Evolutionary conservation across 2,113 vertebrate genomes (phyloP).

Genomic region (Pituophis catenifer): DNA sequence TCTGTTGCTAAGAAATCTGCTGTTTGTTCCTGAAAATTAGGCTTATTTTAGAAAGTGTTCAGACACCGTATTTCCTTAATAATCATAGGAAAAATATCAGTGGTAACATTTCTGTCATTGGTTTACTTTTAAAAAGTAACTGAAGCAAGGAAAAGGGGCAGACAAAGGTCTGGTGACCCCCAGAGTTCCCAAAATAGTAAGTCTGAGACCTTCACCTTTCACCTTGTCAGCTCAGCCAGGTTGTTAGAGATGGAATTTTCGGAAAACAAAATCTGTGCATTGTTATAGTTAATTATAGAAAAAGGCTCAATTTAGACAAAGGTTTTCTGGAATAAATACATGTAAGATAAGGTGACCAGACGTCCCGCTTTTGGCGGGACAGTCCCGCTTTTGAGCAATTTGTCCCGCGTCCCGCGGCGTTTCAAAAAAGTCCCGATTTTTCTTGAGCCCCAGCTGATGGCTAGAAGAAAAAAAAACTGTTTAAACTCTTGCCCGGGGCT

Average conservation of each 20-base stretch:
- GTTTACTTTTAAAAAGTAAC: background rate
- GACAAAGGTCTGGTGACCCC: background rate
- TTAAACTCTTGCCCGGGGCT: too few relatives aligned
- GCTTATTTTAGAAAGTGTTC: background rate
- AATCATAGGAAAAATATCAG: background rate
- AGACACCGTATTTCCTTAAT: background rate
- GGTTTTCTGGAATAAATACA: background rate
- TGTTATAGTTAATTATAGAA: background rate
- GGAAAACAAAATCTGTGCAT: background rate
- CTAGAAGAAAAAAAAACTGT: too few relatives aligned
- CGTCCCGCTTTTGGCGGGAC: too few relatives aligned
- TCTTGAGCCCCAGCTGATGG: too few relatives aligned
- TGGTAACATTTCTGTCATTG: background rate
- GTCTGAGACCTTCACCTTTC: background rate
- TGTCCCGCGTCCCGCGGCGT: too few relatives aligned
- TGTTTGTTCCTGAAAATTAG: background rate
- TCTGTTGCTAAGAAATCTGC: constrained; percentile 1
- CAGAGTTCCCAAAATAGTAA: background rate
- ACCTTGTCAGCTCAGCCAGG: background rate
- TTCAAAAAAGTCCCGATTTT: too few relatives aligned
- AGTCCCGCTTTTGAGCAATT: too few relatives aligned
- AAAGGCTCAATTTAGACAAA: background rate
- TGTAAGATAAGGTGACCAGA: too few relatives aligned
- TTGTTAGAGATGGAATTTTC: background rate
- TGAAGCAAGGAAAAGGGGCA: background rate